Conservation (phyloP, 2,113 vertebrate species). For the Tauraco erythrolophus region DNA sequence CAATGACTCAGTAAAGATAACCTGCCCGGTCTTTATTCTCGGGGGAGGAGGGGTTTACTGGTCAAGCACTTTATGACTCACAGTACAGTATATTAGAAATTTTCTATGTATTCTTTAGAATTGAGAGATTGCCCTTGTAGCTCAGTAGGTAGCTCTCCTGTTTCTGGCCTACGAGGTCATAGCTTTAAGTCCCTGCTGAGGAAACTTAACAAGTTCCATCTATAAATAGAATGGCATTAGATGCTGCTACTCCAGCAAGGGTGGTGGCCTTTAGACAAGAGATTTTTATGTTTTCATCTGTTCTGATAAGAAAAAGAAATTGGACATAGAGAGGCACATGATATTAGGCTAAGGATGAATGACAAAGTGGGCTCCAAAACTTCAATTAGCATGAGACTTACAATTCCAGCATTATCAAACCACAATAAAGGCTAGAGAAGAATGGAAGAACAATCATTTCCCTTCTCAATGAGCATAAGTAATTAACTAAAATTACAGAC, state of each 20-base stretch:
- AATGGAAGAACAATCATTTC: not conserved
- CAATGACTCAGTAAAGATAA: slow-evolving; percentile 38
- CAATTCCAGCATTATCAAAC: not conserved
- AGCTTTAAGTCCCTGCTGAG: slow-evolving; percentile 63
- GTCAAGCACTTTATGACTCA: slow-evolving; percentile 62
- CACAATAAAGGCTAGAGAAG: not conserved
- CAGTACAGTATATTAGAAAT: slow-evolving; percentile 55
- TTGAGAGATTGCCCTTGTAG: slow-evolving; percentile 59
- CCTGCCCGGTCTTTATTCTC: slow-evolving; percentile 35
- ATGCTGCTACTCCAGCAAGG: slow-evolving; percentile 50
- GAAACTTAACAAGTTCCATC: slow-evolving; percentile 71
- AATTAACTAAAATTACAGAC: not conserved
- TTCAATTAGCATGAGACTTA: not conserved
- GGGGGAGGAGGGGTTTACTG: not conserved
- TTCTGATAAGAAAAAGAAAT: slow-evolving; percentile 1
- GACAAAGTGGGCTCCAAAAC: not conserved
- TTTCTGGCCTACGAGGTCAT: slow-evolving; percentile 60
- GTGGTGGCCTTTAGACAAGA: slow-evolving; percentile 44
- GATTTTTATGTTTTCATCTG: slow-evolving; percentile 28
- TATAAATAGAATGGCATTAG: slow-evolving; percentile 69
- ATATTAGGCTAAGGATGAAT: slow-evolving; percentile 6
- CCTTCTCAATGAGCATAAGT: not conserved
- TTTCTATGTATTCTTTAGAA: slow-evolving; percentile 58
- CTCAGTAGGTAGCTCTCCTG: slow-evolving; percentile 70
- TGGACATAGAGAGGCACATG: not conserved